These are phyloP conservation scores for Aleiodes sp. DNA, from an alignment of 1,140 invertebrate species.

Conservation along the genomic window DNA sequence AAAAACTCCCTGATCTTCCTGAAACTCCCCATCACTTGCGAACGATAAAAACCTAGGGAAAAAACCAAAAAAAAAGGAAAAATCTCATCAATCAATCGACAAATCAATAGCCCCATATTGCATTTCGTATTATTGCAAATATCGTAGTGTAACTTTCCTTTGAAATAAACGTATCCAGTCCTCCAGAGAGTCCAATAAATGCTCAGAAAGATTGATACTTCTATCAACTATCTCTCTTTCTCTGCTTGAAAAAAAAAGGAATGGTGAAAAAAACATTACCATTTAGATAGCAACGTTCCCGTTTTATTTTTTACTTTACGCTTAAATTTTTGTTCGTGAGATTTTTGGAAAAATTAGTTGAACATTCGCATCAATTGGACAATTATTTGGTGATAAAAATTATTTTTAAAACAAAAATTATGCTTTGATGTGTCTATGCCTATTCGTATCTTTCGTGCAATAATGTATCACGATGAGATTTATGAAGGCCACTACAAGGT, in stretches of 20 bases:
- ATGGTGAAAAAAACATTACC: neutral
- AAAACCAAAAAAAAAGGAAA: neutral
- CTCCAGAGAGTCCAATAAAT: slow-evolving; percentile 11
- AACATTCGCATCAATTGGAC: too few species aligned
- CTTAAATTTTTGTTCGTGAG: too few species aligned
- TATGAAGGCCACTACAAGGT: slow-evolving; percentile 18
- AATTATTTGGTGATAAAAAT: neutral
- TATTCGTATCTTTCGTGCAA: slow-evolving; percentile 22
- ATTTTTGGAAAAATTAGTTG: too few species aligned
- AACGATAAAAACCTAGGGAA: neutral
- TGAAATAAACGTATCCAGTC: neutral
- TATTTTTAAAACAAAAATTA: neutral
- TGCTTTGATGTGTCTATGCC: slow-evolving; percentile 20
- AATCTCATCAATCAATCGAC: neutral
- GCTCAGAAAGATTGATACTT: neutral
- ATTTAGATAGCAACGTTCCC: too few species aligned
- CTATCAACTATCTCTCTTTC: neutral
- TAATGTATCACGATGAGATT: slow-evolving; percentile 25
- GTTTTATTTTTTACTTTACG: too few species aligned
- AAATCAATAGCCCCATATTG: neutral
- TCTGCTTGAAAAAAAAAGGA: neutral
- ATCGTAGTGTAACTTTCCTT: neutral
- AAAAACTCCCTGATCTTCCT: neutral
- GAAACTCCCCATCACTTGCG: neutral
- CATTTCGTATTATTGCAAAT: slow-evolving; percentile 13